Evolutionary conservation across 1,140 invertebrate genomes (phyloP), one percentile per base, ranked within the genome.

Genomic region (Goniozus legneri): DNA sequence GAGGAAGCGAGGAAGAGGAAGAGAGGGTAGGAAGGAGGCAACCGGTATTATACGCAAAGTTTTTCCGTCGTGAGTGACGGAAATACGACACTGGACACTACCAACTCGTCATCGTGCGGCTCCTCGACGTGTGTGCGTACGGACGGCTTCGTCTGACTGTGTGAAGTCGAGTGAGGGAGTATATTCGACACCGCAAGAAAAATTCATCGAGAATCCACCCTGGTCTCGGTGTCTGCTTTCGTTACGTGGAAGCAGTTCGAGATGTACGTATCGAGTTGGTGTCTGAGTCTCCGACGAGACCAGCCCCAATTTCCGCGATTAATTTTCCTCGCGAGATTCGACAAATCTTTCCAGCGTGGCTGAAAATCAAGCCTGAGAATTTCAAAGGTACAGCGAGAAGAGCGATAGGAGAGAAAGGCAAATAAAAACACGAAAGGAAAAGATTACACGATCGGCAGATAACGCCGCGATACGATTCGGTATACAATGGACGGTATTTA

Each of bases 51-150:
- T n/a, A n/a, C 10, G 4, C 24, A 27, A 14, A 13, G 32, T 50
- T 55, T 57, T 58, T 45, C 42, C 33, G 16, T 30, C 19, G 15
- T 35, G 14, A 12, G 33, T 24, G 8, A 20, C 46, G 40, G 46
- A 56, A 56, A 58, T 42, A 53, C 35, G 54, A 58, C 32, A 36
- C 41, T 24, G 31, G 21, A 45, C 16, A 36, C 13, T 39, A 31
- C 16, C 20, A 19, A 20, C 44, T 50, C 30, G 42, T 55, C 47
- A 51, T 55, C 30, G n/a, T n/a, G n/a, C n/a, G n/a, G n/a, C n/a
- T n/a, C n/a, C n/a, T n/a, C n/a, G n/a, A n/a, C n/a, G n/a, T n/a
- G n/a, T 6, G 24, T 27, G 24, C 4, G 24, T 4, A 4, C 24
- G 4, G 10, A 27, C 4, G 24, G 24, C 24, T 27, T 4, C 24